Base-by-base conservation (phyloP, 37 sponge, comb jelly and placozoan genomes). In the Ianthella basta region DNA sequence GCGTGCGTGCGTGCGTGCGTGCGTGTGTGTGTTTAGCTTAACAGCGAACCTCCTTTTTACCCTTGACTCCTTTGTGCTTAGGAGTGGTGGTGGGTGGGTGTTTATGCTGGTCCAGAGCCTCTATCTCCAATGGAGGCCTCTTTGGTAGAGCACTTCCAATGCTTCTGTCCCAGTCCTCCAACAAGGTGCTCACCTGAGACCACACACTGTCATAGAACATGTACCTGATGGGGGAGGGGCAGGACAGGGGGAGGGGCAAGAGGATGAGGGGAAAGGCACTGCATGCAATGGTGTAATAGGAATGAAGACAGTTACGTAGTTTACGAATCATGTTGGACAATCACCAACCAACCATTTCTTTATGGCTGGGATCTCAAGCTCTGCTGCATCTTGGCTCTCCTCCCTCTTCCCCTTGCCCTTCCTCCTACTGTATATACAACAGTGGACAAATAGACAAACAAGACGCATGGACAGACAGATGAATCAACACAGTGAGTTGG, bases 101-200 rank as follows among this genome's bases (percentile, higher is more conserved):
- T 69, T 0, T n/a, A 29, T 69, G 70, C 18, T 69, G 70, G 15
- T 75, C 54, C 53, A 19, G 21, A 19, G 38, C 5, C n/a, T 75
- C 78, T 24, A 19, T 8, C 78, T 75, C 78, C 4, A 72, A 41
- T 21, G 56, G 60, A 8, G 64, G 66, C 30, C 14, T 72, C 36
- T 56, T 75, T 24, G 82, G 69, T 4, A 79, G 78, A 0, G 57
- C 79, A 12, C 21, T 80, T 15, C 92, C 86, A 30, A 63, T 88
- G 25, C 41, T 30, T 68, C 97, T 85, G 72, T 94, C 92, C 97
- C 97, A 97, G 82, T 91, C 88, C n/a, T 87, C 88, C 66, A 97
- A 35, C 55, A 90, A 59, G 4, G 64, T 24, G 5, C 54, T 73
- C 44, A 97, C 25, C 21, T 79, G 79, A 21, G 65, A 80, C 59